Percentiles rank a stretch among this genome's conserved stretches.
Conservation (phyloP, 2,888 invertebrate species). For the Ormyrus thymus region DNA sequence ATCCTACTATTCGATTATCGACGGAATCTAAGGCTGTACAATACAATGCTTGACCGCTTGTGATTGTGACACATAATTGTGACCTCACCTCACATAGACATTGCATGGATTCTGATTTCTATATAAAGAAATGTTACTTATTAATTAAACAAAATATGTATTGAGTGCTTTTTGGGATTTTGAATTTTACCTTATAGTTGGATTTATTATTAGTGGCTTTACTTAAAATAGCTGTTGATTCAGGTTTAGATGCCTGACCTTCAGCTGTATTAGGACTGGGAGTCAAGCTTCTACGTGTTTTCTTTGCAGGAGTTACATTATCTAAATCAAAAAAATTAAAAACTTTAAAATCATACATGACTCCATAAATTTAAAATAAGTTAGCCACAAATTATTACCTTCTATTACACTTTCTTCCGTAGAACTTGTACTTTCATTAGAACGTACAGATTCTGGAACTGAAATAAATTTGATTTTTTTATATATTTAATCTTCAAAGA, state of each 20-base stretch:
- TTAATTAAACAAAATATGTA: background rate
- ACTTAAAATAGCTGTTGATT: conserved; percentile 69
- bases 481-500: background rate
- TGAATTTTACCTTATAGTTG: conserved; percentile 33
- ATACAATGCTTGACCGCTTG: conserved; percentile 77
- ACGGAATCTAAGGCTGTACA: conserved; percentile 87
- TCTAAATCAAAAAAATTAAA: conserved; percentile 59
- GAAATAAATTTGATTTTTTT: background rate
- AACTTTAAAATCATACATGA: background rate
- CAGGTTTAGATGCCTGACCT: conserved; percentile 73
- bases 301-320: conserved; percentile 66
- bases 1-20: conserved; percentile 86
- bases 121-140: conserved; percentile 46
- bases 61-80: conserved; percentile 77
- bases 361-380: conserved; percentile 3
- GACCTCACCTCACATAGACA: conserved; percentile 77
- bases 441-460: conserved; percentile 55
- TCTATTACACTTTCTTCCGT: conserved; percentile 66
- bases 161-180: background rate
- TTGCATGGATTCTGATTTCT: conserved; percentile 72
- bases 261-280: conserved; percentile 74
- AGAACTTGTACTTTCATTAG: conserved; percentile 63
- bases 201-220: conserved; percentile 48
- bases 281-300: conserved; percentile 69
- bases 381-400: conserved; percentile 62